A percentile compares a stretch with the other conserved stretches of the same genome.
phyloP scores from a whole-genome alignment of 1,140 invertebrate species.

The Popillia japonica region DNA sequence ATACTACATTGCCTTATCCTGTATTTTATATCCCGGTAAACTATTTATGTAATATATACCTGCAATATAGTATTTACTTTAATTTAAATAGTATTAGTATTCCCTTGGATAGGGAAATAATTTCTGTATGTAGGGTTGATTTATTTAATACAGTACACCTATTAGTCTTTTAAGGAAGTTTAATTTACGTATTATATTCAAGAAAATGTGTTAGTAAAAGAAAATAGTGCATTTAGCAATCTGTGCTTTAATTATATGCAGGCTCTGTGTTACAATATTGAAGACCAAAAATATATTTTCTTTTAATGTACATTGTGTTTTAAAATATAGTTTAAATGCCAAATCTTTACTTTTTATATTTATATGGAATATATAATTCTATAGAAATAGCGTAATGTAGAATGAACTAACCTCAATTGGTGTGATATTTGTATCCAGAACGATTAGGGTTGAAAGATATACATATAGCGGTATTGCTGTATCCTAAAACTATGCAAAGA shows the following conservation, averaged over 20 bases:
- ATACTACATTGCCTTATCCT: not conserved
- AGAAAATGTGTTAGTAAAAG: not conserved
- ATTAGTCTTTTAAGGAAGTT: not conserved
- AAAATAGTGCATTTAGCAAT: conserved; percentile 30
- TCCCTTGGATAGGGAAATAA: not conserved
- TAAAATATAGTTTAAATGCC: not conserved
- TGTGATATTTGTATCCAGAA: too few species aligned
- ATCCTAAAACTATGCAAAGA: too few species aligned
- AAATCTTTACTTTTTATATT: too few species aligned
- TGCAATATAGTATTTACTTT: conserved; percentile 4
- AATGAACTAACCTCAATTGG: too few species aligned
- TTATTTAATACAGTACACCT: not conserved
- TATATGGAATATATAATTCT: too few species aligned
- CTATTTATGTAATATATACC: conserved; percentile 23
- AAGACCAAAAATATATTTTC: conserved; percentile 47
- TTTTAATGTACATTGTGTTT: conserved; percentile 23
- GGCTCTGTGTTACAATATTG: conserved; percentile 15
- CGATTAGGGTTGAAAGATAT: too few species aligned
- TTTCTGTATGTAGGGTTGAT: not conserved
- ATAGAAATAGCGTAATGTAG: too few species aligned
- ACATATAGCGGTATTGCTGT: too few species aligned
- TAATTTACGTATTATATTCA: not conserved
- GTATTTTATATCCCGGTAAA: not conserved
- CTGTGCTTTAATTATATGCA: conserved; percentile 27
- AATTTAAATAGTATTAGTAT: conserved; percentile 28